phyloP scores from a whole-genome alignment of 2,113 vertebrate species.

The Furnarius figulus region DNA sequence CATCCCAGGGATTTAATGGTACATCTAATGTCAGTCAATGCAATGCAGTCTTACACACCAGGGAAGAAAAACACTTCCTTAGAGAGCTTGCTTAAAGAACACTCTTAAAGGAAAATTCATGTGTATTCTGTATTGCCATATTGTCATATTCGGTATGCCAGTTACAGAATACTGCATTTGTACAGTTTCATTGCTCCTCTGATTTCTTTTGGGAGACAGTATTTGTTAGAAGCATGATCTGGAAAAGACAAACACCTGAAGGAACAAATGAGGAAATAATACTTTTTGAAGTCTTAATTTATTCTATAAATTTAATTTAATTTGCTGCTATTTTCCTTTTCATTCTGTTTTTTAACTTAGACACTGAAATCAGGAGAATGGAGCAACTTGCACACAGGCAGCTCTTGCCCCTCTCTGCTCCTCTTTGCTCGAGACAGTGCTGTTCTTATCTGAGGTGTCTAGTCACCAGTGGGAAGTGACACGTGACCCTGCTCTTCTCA shows the following conservation, averaged over 20 bases:
- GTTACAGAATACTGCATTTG: neutral
- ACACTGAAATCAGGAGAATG: neutral
- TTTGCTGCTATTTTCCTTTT: neutral
- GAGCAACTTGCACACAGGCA: rapidly evolving
- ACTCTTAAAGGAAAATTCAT: neutral
- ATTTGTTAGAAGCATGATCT: neutral
- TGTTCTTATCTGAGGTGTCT: neutral
- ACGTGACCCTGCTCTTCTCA: neutral
- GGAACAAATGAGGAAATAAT: neutral
- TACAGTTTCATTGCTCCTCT: neutral
- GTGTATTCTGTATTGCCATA: neutral
- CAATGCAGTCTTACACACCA: neutral
- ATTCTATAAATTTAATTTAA: neutral
- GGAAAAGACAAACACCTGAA: neutral
- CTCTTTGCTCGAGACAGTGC: neutral
- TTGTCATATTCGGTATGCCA: neutral
- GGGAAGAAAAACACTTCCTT: neutral
- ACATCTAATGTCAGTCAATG: neutral
- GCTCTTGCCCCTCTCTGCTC: rapidly evolving
- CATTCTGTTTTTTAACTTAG: neutral
- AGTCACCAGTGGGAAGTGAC: neutral
- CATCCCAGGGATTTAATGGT: rapidly evolving
- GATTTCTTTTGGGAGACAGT: neutral
- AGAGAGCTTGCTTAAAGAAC: neutral
- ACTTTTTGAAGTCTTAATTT: neutral